Conservation (phyloP, 2,797 vertebrate genomes). For the Strix occidentalis region DNA sequence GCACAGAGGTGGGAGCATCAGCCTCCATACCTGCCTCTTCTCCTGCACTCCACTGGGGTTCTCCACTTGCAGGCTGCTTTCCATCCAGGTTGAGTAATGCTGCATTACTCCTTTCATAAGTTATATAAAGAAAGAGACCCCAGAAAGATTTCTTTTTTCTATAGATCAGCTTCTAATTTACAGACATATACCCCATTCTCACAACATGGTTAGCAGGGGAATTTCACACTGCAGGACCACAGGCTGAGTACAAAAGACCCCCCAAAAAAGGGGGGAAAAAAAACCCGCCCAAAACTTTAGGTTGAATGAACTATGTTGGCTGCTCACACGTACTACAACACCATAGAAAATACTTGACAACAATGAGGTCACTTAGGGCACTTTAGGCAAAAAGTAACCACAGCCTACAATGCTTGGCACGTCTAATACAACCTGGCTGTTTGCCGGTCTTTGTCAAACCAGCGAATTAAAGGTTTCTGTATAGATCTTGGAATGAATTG, state of each 20-base stretch:
- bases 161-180: background rate
- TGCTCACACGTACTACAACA: background rate
- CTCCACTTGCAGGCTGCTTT: background rate
- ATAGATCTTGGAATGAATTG: background rate
- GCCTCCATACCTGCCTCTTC: background rate
- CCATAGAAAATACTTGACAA: background rate
- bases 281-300: fast-evolving
- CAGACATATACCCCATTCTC: background rate
- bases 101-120: background rate
- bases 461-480: background rate
- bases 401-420: background rate
- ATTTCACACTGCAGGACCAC: background rate
- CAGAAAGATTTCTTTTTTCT: background rate
- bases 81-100: background rate
- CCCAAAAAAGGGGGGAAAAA: background rate
- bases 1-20: background rate
- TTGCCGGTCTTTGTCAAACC: background rate
- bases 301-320: background rate
- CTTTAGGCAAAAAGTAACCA: background rate
- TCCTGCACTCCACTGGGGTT: fast-evolving
- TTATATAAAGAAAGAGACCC: background rate
- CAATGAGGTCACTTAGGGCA: background rate
- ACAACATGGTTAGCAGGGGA: fast-evolving
- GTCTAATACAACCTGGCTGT: background rate
- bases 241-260: background rate